Evolutionary conservation across 2,113 vertebrate genomes (phyloP), one percentile per base, ranked within the genome.

Genomic region (Ictalurus furcatus): DNA sequence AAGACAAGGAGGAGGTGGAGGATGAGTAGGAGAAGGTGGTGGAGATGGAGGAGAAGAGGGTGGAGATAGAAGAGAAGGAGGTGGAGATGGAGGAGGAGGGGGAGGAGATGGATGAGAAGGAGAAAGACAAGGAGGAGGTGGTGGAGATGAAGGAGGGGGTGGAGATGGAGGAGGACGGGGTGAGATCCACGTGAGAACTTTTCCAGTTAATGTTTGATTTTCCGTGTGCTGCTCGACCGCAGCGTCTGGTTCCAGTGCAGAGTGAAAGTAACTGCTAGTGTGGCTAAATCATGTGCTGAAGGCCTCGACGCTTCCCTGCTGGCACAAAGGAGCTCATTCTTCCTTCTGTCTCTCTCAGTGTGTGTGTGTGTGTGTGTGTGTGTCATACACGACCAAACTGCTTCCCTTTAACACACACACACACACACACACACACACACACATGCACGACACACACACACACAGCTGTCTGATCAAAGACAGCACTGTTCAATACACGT

Each of bases 261-360:
- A 83, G 2, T 3, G 30, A 83, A 83, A 12, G 4, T 83, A 63
- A 83, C 81, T 58, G 12, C 58, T 28, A 83, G 81, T 40, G 58
- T 28, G 56, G 81, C 30, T 25, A 61, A 40, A 61, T 83, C 81
- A 59, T 40, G 81, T 83, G 81, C 81, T 61, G 17, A 82, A 80
- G 79, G 79, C 80, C 80, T 59, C 80, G 1, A 12, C 17, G 4
- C 54, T 8, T 82, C 58, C 56, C 81, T 83, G 28, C 81, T 83
- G 81, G 30, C 81, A 83, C 81, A 83, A 83, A 83, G 81, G 58
- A 83, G 56, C 81, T 83, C 58, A 83, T 83, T 83, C 81, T 83
- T 83, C 80, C 79, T n/a, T 16, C 7, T 44, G 6, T 28, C 44
- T 44, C 40, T 48, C 6, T 48, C 6, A 7, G 37, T 76, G 73